A percentile compares a stretch with the other conserved stretches of the same genome.
phyloP scores from a whole-genome alignment of 2,888 invertebrate species.

The Perizoma affinitatum region DNA sequence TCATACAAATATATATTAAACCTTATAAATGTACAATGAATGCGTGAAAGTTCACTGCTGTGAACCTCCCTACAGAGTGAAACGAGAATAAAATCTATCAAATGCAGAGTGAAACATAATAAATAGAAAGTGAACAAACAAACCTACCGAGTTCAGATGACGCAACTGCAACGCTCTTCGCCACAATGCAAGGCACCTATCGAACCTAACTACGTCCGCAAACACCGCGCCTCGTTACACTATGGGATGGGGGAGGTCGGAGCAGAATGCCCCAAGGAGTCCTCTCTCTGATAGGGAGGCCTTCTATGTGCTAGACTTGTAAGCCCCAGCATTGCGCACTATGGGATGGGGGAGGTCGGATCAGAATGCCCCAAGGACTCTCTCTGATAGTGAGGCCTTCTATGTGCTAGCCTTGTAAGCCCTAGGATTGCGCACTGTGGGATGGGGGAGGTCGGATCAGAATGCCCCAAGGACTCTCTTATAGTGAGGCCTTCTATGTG shows the following conservation, averaged over 20 bases:
- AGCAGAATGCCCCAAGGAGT: constrained; percentile 89
- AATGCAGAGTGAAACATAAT: too few relatives aligned
- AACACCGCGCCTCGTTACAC: constrained; percentile 96
- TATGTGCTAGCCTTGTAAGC: too few relatives aligned
- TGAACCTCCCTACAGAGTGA: too few relatives aligned
- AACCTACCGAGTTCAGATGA: constrained; percentile 86
- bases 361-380: constrained; percentile 89
- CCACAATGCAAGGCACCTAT: constrained; percentile 94
- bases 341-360: constrained; percentile 94
- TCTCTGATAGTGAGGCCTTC: constrained; percentile 66
- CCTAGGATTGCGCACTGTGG: constrained; percentile 87
- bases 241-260: constrained; percentile 93
- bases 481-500: too few relatives aligned
- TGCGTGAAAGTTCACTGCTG: too few relatives aligned
- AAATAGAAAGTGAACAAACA: too few relatives aligned
- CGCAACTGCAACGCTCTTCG: constrained; percentile 92
- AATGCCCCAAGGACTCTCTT: constrained; percentile 40
- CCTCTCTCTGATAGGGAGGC: constrained; percentile 82
- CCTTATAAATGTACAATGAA: too few relatives aligned
- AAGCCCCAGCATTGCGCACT: constrained; percentile 80
- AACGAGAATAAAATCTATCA: too few relatives aligned
- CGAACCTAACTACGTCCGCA: constrained; percentile 95
- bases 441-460: constrained; percentile 92
- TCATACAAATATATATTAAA: not conserved
- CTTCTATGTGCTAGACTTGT: too few relatives aligned